phyloP scores from a whole-genome alignment of 2,797 vertebrate genomes.

The Periparus ater region DNA sequence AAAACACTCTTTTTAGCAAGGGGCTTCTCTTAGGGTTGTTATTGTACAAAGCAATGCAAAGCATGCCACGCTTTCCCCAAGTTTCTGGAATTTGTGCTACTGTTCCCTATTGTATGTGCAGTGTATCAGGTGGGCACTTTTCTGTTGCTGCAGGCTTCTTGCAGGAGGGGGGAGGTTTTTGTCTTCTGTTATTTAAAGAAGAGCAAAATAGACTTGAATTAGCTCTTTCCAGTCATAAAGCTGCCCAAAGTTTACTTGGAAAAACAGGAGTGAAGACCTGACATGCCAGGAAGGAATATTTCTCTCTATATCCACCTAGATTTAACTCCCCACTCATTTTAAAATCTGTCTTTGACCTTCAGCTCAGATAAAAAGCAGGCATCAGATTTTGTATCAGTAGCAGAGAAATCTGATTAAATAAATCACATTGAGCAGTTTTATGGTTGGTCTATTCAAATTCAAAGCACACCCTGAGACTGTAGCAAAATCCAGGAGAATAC shows the following conservation, averaged over 20 bases:
- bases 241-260: not conserved
- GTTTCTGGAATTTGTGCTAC: not conserved
- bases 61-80: not conserved
- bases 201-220: not conserved
- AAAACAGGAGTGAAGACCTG: not conserved
- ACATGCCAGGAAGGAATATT: not conserved
- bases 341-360: not conserved
- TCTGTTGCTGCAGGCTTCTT: not conserved
- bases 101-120: not conserved
- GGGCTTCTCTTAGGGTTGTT: not conserved
- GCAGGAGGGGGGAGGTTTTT: not conserved
- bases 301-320: not conserved
- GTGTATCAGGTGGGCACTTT: not conserved
- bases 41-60: not conserved
- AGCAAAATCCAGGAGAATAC: not conserved
- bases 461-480: not conserved
- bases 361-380: not conserved
- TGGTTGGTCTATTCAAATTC: not conserved
- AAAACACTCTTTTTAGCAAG: not conserved
- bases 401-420: not conserved
- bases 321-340: not conserved
- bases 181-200: not conserved
- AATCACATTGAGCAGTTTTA: not conserved
- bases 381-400: not conserved
- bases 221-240: not conserved